phyloP scores from a whole-genome alignment of 2,797 vertebrate species.

The Astyanax mexicanus region DNA sequence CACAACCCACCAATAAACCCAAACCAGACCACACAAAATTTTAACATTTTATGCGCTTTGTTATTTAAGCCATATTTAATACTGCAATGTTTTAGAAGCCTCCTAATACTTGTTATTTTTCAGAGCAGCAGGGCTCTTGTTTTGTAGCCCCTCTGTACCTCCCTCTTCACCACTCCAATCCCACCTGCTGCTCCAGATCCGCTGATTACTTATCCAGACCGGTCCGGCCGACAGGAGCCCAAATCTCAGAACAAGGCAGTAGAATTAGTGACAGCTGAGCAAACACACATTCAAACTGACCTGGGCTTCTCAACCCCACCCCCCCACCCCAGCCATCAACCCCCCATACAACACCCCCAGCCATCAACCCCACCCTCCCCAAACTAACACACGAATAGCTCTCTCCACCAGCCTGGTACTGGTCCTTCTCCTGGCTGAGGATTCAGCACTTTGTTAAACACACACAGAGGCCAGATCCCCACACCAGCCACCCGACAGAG shows the following conservation, averaged over 20 bases:
- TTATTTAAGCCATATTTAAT: too few relatives aligned
- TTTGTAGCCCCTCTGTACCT: not conserved
- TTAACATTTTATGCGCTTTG: too few relatives aligned
- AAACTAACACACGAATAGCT: too few relatives aligned
- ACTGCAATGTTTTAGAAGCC: not conserved
- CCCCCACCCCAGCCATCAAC: constrained; percentile 32
- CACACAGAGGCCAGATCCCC: constrained; percentile 9
- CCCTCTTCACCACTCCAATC: not conserved
- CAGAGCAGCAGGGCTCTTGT: not conserved
- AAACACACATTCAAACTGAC: constrained; percentile 58
- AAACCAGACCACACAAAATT: too few relatives aligned
- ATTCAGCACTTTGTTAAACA: constrained; percentile 34
- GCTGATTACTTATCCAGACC: constrained; percentile 45
- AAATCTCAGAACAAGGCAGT: constrained; percentile 2
- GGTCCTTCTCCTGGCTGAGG: constrained; percentile 39
- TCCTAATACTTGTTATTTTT: not conserved
- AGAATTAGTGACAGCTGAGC: constrained; percentile 65
- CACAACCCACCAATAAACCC: too few relatives aligned
- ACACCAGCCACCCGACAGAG: constrained; percentile 20
- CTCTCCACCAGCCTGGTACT: constrained; percentile 32
- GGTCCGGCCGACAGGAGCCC: not conserved
- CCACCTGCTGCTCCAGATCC: constrained; percentile 12
- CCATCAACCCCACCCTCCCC: constrained; percentile 31
- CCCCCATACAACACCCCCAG: too few relatives aligned
- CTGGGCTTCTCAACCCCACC: constrained; percentile 31